Percentiles rank a stretch among this genome's conserved stretches.
Evolutionary conservation across 2,888 invertebrate species (phyloP).

Genomic region (Aphidoletes aphidimyza): DNA sequence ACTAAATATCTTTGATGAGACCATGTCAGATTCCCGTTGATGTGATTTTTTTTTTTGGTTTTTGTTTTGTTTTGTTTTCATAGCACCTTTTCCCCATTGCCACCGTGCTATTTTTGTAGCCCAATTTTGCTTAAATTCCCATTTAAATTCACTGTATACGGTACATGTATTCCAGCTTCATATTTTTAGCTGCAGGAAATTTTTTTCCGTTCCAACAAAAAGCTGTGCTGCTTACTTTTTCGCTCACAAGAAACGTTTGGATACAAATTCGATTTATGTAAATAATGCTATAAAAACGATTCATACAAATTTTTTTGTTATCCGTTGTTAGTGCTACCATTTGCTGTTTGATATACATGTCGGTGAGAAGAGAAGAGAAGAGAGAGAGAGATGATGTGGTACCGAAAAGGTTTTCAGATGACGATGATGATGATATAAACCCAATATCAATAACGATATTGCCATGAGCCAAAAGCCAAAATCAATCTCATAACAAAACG

Average conservation of each 20-base stretch:
- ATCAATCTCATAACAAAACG: slow-evolving; percentile 54
- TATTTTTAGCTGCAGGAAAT: slow-evolving; percentile 4
- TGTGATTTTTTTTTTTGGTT: not conserved
- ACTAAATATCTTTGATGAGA: slow-evolving; percentile 15
- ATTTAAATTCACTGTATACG: not conserved
- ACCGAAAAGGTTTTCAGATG: slow-evolving; percentile 29
- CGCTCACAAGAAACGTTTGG: slow-evolving; percentile 9
- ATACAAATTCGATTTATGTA: slow-evolving; percentile 45
- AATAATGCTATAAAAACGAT: slow-evolving; percentile 53
- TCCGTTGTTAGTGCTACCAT: slow-evolving; percentile 3
- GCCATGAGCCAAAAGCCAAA: slow-evolving; percentile 54
- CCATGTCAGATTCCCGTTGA: not conserved
- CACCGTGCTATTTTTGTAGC: slow-evolving; percentile 6
- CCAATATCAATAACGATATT: slow-evolving; percentile 54
- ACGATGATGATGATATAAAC: slow-evolving; percentile 54
- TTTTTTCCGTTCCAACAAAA: not conserved
- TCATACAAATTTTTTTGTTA: not conserved
- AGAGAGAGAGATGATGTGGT: not conserved
- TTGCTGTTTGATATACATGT: not conserved
- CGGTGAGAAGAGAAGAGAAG: too few relatives aligned
- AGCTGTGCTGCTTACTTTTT: not conserved
- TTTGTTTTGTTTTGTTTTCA: not conserved
- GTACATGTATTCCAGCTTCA: too few relatives aligned
- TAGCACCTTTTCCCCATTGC: not conserved
- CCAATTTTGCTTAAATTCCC: not conserved